Evolutionary conservation across 1,140 invertebrate genomes (phyloP), one percentile per base, ranked within the genome.

Genomic region (Medauroidea extradentata): DNA sequence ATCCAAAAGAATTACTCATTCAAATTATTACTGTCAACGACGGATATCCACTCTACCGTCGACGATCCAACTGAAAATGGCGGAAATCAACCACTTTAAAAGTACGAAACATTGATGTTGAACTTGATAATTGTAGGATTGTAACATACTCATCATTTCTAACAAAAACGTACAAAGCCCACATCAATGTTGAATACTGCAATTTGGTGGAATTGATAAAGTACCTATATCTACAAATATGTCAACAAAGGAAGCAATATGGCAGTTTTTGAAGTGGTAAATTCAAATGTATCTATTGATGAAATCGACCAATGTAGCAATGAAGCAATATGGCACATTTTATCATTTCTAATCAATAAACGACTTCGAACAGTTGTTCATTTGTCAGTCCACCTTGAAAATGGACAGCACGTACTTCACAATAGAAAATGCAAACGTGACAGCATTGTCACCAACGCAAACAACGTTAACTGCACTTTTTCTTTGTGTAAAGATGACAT

Each of bases 241-340:
- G 68, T 78, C 52, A 72, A 73, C 46, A 77, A 77, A 70, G 72
- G 71, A 19, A 73, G 65, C 60, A 72, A 76, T 66, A 66, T 69
- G 69, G 73, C 72, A 43, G 65, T 69, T 23, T 72, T 75, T 67
- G 62, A 53, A 56, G 53, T 68, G 21, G 29, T 25, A 52, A 57
- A 52, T 43, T 23, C 55, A 41, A 43, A 19, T n/a, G 24, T 65
- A 18, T 48, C 11, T 11, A 58, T 53, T 8, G 5, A 43, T 27
- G 34, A 55, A 44, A 55, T 55, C n/a, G 25, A 16, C 19, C 27
- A 19, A 5, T 64, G 70, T 53, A 70, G 70, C 56, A 68, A 69
- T 53, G 74, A 80, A 72, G 73, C 75, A 41, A 54, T 74, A 55
- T 78, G 76, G 75, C 62, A 7, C 29, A 34, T 34, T 34, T 34